Evolutionary conservation across 2,888 invertebrate species (phyloP), one percentile per base, ranked within the genome.

Genomic region (Thereva nobilitata): DNA sequence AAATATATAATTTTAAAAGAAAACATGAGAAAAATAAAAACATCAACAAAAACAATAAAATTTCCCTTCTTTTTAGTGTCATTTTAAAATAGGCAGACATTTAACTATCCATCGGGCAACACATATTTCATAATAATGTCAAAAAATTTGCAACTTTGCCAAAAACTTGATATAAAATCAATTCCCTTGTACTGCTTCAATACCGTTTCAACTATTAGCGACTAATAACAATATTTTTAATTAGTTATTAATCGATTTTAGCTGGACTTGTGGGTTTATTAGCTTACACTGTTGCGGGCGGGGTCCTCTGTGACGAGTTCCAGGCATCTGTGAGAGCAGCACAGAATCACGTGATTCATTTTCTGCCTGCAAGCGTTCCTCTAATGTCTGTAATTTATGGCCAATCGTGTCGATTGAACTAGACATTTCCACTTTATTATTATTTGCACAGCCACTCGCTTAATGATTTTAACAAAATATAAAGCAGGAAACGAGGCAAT

Each of bases 301-400:
- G 71, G 89, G 89, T 80, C 89, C 86, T 76, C 83, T 45, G 23
- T 78, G 77, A 74, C 79, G 75, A 74, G 78, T 76, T 77, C 76
- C 75, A 75, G 78, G 78, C 35, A 67, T 52, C 59, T 64, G 70
- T 66, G 69, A 69, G 76, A 79, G 82, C 82, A 83, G 72, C 83
- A 80, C 84, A 49, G 47, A 83, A 75, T 75, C 78, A 74, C 76
- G 77, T 73, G 78, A 79, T 74, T 78, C 77, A 75, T 81, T 82
- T 76, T 82, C 82, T 35, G 76, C 77, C 70, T 88, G 87, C 74
- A 94, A 84, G 76, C 90, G 86, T 79, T 90, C 90, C 82, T 94
- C 88, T 82, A 95, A 85, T 78, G 88, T 89, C 82, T 90, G 87
- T 78, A 95, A 86, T 85, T 89, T 92, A 77, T 74, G 77, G 67